Evolutionary conservation across 2,888 invertebrate species (phyloP).

Genomic region (Drosophila kambysellisi): DNA sequence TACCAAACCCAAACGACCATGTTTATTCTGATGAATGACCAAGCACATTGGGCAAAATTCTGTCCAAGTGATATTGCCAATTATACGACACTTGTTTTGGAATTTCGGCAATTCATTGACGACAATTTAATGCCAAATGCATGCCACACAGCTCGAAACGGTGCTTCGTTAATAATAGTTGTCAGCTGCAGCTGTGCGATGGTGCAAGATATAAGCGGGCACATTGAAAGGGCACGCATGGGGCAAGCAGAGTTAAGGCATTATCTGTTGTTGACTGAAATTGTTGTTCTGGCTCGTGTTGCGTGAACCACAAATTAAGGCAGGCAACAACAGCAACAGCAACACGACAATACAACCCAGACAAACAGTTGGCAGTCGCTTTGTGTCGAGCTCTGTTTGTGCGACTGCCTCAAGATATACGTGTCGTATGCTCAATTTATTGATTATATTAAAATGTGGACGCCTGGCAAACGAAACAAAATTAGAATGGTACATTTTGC

Average conservation of each 20-base stretch:
- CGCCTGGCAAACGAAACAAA: conserved; percentile 28
- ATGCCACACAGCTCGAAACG: conserved; percentile 8
- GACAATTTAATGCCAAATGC: conserved; percentile 61
- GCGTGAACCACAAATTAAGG: conserved; percentile 69
- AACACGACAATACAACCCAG: neutral
- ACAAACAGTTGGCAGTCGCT: conserved; percentile 5
- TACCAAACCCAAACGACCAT: conserved; percentile 32
- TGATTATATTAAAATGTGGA: conserved; percentile 71
- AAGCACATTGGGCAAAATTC: neutral
- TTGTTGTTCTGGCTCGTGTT: conserved; percentile 44
- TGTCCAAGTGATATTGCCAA: conserved; percentile 24
- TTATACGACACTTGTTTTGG: conserved; percentile 23
- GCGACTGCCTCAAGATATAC: conserved; percentile 19
- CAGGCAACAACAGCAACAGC: conserved; percentile 34
- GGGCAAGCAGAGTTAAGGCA: conserved; percentile 34
- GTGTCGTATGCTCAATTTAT: conserved; percentile 69
- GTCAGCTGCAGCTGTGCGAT: conserved; percentile 60
- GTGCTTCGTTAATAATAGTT: conserved; percentile 64
- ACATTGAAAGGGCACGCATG: conserved; percentile 20
- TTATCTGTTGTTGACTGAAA: conserved; percentile 24
- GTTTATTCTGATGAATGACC: conserved; percentile 1
- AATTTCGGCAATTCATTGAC: conserved; percentile 49
- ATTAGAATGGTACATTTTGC: conserved; percentile 58
- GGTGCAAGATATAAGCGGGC: conserved; percentile 25
- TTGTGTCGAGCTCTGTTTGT: conserved; percentile 10